Percentiles rank a stretch among this genome's conserved stretches.
These are phyloP conservation scores for Portunus trituberculatus DNA, from an alignment of 1,140 invertebrate species.

Conservation along the genomic window DNA sequence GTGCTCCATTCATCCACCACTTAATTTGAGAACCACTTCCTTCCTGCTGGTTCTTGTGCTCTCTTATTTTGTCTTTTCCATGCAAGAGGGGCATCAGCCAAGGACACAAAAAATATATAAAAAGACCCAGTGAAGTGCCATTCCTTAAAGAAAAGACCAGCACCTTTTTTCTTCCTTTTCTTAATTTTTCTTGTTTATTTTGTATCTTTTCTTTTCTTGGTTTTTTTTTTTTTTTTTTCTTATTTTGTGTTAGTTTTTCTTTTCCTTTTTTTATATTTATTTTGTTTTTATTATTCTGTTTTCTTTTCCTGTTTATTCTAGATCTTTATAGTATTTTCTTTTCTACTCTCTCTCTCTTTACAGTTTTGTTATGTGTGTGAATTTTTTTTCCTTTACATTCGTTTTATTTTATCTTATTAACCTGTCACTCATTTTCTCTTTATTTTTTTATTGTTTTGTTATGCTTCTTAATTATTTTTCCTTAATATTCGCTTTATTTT, in stretches of 20 bases:
- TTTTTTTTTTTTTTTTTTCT: background rate
- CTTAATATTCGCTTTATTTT: background rate
- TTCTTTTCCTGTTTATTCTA: background rate
- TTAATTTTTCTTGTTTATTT: background rate
- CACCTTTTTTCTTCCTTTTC: background rate
- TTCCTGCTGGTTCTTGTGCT: too few relatives aligned
- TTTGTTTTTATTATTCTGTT: background rate
- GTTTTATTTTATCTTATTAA: background rate
- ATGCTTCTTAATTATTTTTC: background rate
- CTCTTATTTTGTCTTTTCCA: too few relatives aligned
- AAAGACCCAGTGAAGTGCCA: too few relatives aligned
- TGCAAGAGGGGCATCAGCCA: too few relatives aligned
- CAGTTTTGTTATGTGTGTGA: too few relatives aligned
- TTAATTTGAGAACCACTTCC: too few relatives aligned
- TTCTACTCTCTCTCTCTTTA: too few relatives aligned
- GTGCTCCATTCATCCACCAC: too few relatives aligned
- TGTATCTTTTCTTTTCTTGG: background rate
- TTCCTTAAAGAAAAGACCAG: too few relatives aligned
- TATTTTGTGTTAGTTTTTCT: background rate
- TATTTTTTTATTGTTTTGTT: background rate
- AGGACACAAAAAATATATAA: too few relatives aligned
- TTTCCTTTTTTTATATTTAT: background rate
- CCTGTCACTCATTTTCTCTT: background rate
- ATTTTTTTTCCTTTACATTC: too few relatives aligned
- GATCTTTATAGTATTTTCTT: background rate